Evolutionary conservation across 1,140 invertebrate species (phyloP), one percentile per base, ranked within the genome.

Genomic region (Pseudomyrmex sp.): DNA sequence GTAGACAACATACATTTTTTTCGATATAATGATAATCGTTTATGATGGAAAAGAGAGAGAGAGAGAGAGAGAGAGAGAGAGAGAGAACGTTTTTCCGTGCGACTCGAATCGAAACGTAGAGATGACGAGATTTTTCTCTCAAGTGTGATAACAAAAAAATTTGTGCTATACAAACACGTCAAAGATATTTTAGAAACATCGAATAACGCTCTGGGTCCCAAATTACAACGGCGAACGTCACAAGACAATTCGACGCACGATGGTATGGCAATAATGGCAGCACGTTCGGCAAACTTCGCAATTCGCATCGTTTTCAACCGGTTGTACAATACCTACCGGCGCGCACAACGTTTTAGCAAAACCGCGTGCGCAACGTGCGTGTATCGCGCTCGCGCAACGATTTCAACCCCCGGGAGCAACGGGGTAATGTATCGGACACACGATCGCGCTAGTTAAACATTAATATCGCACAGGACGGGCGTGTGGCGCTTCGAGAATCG

Each of bases 401-500:
- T 76, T 76, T 65, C 76, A 79, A 79, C 35, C 48, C 48, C 69
- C 68, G 69, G 59, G 70, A 75, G 79, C 72, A 75, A 63, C 26
- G 59, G 70, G 59, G 59, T 82, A 80, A 80, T 80, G 76, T 54
- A 80, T 80, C 76, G 75, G 79, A 63, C 70, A 82, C 59, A 82
- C 66, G 76, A 80, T 80, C 66, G 76, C 76, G 76, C 65, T 80
- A 72, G 76, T 80, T 80, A 80, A 80, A 80, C 76, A 80, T 80
- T 80, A 80, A 80, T 80, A 80, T 80, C 76, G 54, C 26, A 54
- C 58, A 2, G 66, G 54, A 48, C 66, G 18, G 76, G 70, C 80
- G 59, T 26, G 54, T 63, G 70, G 59, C 52, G 59, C 54, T 80
- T 80, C 50, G 72, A 63, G 80, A 65, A 75, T 75, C 58, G 59